These are phyloP conservation scores for Dissostichus mawsoni DNA, from an alignment of 2,113 vertebrate genomes.

Conservation along the genomic window DNA sequence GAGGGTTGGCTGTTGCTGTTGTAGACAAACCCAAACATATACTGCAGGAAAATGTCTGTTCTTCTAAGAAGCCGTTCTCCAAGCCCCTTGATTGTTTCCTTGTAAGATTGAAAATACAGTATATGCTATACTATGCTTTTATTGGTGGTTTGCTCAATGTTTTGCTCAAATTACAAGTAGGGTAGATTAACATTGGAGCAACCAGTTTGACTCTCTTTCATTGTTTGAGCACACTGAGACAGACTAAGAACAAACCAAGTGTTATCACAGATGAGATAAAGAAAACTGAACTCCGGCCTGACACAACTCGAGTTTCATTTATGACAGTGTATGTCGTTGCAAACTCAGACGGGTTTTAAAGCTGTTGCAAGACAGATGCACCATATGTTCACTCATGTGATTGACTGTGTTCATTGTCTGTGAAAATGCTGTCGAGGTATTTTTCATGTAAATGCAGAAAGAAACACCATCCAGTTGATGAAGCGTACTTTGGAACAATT, in stretches of 20 bases:
- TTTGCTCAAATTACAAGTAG: background rate
- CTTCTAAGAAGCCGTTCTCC: background rate
- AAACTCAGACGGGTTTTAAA: background rate
- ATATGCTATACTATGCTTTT: background rate
- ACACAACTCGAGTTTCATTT: background rate
- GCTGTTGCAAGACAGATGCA: background rate
- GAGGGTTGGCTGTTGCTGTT: background rate
- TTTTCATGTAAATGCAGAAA: too few relatives aligned
- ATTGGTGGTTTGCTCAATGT: background rate
- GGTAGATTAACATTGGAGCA: background rate
- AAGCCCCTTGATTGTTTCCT: background rate
- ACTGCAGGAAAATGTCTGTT: background rate
- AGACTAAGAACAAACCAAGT: background rate
- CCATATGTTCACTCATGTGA: background rate
- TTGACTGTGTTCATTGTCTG: background rate
- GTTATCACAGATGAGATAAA: constrained; percentile 52
- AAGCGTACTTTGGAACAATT: background rate
- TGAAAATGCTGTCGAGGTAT: background rate
- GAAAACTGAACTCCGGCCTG: constrained; percentile 33
- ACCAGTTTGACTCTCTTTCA: constrained; percentile 38
- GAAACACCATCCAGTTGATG: background rate
- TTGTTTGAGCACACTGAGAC: constrained; percentile 13
- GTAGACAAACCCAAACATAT: background rate
- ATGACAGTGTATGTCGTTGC: background rate
- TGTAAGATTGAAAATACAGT: background rate